A percentile compares a stretch with the other conserved stretches of the same genome.
These are phyloP conservation scores for Cylloceria caligata DNA, from an alignment of 2,888 invertebrate genomes.

Conservation along the genomic window DNA sequence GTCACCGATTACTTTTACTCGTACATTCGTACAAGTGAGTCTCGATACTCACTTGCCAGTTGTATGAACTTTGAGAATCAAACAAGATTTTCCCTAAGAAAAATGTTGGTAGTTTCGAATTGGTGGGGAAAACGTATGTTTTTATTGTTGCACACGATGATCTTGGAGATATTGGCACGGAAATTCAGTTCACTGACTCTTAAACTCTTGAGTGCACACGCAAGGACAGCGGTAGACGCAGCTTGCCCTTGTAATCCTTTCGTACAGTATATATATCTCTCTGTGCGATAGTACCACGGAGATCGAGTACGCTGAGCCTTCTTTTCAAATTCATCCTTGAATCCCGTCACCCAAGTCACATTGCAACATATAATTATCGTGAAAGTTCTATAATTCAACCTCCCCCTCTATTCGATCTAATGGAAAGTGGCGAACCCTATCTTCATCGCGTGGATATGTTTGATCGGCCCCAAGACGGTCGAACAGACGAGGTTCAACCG, in stretches of 20 bases:
- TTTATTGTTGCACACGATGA: conserved; percentile 31
- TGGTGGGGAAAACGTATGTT: not conserved
- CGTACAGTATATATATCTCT: conserved; percentile 31
- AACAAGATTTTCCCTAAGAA: not conserved
- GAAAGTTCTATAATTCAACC: not conserved
- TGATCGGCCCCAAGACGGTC: not conserved
- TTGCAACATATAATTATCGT: conserved; percentile 4
- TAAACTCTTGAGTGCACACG: conserved; percentile 23
- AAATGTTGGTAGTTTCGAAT: not conserved
- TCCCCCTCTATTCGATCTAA: not conserved
- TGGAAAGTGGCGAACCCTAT: not conserved
- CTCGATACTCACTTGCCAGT: too few relatives aligned
- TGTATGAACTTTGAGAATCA: too few relatives aligned
- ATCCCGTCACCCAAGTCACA: not conserved
- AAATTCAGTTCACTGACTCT: conserved; percentile 40
- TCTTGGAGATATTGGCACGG: conserved; percentile 9
- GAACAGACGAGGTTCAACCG: not conserved
- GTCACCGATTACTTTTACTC: too few relatives aligned
- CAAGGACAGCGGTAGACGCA: conserved; percentile 44
- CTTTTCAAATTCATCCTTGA: conserved; percentile 42
- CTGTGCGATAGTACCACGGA: not conserved
- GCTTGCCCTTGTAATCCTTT: conserved; percentile 60
- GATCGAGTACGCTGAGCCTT: not conserved
- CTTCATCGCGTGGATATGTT: not conserved
- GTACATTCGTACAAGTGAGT: too few relatives aligned